These are phyloP conservation scores for Aethina tumida DNA, from an alignment of 1,140 invertebrate genomes.

Conservation along the genomic window DNA sequence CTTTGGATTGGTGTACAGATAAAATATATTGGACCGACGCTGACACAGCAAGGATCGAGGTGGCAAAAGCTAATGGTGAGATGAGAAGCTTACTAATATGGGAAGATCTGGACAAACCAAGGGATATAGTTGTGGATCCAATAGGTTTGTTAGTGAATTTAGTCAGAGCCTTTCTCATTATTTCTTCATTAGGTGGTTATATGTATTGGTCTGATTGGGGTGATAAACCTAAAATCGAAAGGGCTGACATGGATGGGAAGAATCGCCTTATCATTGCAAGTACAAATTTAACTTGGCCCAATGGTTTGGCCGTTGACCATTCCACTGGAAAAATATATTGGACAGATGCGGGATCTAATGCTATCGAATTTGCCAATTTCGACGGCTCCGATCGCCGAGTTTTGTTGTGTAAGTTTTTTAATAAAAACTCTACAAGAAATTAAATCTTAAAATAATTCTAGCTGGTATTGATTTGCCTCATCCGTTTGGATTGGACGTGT, in stretches of 20 bases:
- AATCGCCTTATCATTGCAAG: conserved; percentile 54
- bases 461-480: conserved; percentile 50
- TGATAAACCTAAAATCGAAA: conserved; percentile 66
- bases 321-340: conserved; percentile 61
- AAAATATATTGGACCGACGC: conserved; percentile 88
- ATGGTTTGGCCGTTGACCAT: conserved; percentile 72
- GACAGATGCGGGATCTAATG: conserved; percentile 71
- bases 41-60: conserved; percentile 71
- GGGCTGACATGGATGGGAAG: conserved; percentile 79
- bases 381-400: conserved; percentile 65
- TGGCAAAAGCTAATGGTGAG: conserved; percentile 65
- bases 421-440: neutral
- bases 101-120: conserved; percentile 69
- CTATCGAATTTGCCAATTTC: conserved; percentile 72
- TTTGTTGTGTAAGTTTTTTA: conserved; percentile 45
- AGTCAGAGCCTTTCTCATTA: neutral
- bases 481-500: conserved; percentile 79
- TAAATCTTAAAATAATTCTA: conserved; percentile 7
- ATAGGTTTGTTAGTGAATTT: conserved; percentile 38
- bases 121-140: conserved; percentile 78
- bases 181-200: conserved; percentile 45
- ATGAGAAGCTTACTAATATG: conserved; percentile 68
- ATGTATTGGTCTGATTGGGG: conserved; percentile 93
- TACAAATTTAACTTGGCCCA: conserved; percentile 67
- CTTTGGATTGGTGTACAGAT: conserved; percentile 76